Evolutionary conservation across 1,140 invertebrate genomes (phyloP).

Genomic region (Drosophila hydei): DNA sequence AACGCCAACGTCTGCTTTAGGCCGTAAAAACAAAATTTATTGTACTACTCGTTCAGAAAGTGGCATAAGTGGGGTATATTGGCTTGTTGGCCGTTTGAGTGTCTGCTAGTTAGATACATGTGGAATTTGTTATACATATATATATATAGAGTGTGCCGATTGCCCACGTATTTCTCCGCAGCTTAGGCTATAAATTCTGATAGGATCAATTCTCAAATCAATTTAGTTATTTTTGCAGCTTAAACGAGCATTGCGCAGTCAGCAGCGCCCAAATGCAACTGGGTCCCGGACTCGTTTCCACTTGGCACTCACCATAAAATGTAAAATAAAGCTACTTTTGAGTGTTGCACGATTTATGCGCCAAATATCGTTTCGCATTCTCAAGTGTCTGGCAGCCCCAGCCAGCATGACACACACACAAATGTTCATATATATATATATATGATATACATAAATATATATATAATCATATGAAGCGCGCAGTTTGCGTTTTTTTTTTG

Average conservation of each 20-base stretch:
- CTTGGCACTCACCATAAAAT: constrained; percentile 7
- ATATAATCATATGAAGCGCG: constrained; percentile 18
- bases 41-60: neutral
- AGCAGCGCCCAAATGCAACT: no score
- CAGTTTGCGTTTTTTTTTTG: constrained; percentile 18
- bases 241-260: no score
- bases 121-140: no score
- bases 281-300: neutral
- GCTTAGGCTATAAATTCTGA: no score
- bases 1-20: constrained; percentile 52
- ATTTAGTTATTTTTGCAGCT: no score
- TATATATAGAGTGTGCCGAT: no score
- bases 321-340: constrained; percentile 29
- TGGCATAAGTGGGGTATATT: no score
- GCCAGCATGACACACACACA: neutral
- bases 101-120: no score
- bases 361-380: constrained; percentile 36
- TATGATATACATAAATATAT: neutral
- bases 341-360: constrained; percentile 50
- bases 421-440: neutral
- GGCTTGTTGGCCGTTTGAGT: no score
- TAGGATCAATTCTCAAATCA: no score
- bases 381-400: constrained; percentile 24
- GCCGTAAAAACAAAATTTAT: constrained; percentile 48
- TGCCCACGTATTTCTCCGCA: no score